Evolutionary conservation across 2,888 invertebrate species (phyloP).

Genomic region (Muscina levida): DNA sequence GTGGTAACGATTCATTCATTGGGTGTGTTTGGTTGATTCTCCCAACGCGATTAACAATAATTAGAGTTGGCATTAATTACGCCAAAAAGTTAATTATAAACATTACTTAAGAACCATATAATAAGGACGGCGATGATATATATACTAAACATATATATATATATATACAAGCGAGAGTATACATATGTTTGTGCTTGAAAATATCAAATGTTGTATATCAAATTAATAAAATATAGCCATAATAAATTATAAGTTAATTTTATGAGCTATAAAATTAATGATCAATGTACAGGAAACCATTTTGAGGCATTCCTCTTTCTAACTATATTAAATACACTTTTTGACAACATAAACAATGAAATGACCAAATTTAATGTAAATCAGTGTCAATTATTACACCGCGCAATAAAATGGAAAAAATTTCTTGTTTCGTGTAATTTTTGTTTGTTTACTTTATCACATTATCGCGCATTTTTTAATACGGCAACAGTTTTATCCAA

Average conservation of each 20-base stretch:
- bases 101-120: constrained; percentile 51
- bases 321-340: no score
- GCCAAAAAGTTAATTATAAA: constrained; percentile 76
- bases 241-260: no score
- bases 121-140: constrained; percentile 7
- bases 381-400: no score
- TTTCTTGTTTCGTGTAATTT: no score
- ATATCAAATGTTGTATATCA: constrained; percentile 12
- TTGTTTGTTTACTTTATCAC: no score
- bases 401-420: no score
- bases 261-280: no score
- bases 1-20: constrained; percentile 1
- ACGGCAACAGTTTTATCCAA: no score
- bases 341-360: no score
- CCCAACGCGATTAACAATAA: constrained; percentile 78
- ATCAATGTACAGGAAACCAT: background rate
- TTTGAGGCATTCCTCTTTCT: no score
- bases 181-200: background rate
- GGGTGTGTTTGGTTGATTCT: constrained; percentile 60
- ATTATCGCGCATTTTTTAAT: no score
- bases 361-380: no score
- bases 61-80: constrained; percentile 78
- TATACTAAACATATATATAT: background rate
- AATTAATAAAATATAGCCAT: background rate
- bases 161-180: background rate